Percentiles rank a stretch among this genome's conserved stretches.
Conservation (phyloP, 1,140 invertebrate genomes). For the Calephelis virginiensis region DNA sequence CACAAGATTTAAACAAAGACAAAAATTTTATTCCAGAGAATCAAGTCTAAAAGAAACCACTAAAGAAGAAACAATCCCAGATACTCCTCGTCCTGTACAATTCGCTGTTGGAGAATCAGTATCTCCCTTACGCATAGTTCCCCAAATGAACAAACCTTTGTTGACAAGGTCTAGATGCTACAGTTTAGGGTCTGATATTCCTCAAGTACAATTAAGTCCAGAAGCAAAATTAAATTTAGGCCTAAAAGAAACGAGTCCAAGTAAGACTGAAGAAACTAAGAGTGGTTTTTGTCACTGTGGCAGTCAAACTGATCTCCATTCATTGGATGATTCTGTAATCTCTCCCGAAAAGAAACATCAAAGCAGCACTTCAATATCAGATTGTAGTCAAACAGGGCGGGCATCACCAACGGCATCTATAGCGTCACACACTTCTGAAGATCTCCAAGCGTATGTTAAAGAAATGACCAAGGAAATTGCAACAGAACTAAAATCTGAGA, state of each 20-base stretch:
- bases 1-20: slow-evolving; percentile 69
- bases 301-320: slow-evolving; percentile 84
- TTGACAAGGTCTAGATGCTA: slow-evolving; percentile 78
- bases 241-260: slow-evolving; percentile 72
- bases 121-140: slow-evolving; percentile 69
- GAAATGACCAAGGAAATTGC: slow-evolving; percentile 88
- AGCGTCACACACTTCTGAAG: slow-evolving; percentile 81
- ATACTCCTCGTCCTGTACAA: slow-evolving; percentile 77
- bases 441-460: slow-evolving; percentile 85
- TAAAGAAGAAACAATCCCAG: slow-evolving; percentile 47
- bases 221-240: slow-evolving; percentile 82
- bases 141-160: slow-evolving; percentile 48
- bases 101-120: slow-evolving; percentile 84
- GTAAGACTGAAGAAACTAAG: slow-evolving; percentile 47
- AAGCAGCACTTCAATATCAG: slow-evolving; percentile 70
- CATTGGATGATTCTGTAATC: slow-evolving; percentile 79
- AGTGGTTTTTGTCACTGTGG: slow-evolving; percentile 83
- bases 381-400: slow-evolving; percentile 80
- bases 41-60: slow-evolving; percentile 66
- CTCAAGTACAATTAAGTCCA: slow-evolving; percentile 79
- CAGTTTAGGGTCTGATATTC: slow-evolving; percentile 80
- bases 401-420: slow-evolving; percentile 80
- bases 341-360: slow-evolving; percentile 77
- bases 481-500: slow-evolving; percentile 89
- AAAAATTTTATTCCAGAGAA: slow-evolving; percentile 69